Conservation (phyloP, 1,140 invertebrate species). For the Aphidius gifuensis region DNA sequence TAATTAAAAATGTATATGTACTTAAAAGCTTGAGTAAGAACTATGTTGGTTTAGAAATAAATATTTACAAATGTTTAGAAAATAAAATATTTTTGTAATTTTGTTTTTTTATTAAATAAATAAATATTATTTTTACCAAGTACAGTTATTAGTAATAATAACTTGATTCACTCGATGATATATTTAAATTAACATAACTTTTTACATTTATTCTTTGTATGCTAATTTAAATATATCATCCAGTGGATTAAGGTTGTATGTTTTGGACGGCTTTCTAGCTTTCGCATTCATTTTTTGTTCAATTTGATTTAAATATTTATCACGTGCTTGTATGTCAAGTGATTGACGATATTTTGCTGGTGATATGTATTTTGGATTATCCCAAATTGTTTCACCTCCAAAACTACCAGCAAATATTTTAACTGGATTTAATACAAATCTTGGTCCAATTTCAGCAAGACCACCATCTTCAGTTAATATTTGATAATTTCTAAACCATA, state of each 20-base stretch:
- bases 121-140: too few species aligned
- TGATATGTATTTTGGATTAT: conserved; percentile 89
- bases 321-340: conserved; percentile 65
- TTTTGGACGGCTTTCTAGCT: conserved; percentile 66
- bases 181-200: too few species aligned
- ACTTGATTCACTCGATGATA: too few species aligned
- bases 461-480: conserved; percentile 94
- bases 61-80: too few species aligned
- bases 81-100: too few species aligned
- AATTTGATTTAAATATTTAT: conserved; percentile 75
- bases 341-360: conserved; percentile 78
- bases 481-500: conserved; percentile 99
- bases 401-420: conserved; percentile 92
- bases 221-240: conserved; percentile 61
- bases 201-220: too few species aligned
- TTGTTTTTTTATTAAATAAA: too few species aligned
- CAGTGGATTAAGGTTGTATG: conserved; percentile 64
- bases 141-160: too few species aligned
- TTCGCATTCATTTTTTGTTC: conserved; percentile 73
- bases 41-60: too few species aligned
- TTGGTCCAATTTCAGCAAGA: conserved; percentile 92
- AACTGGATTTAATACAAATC: conserved; percentile 95
- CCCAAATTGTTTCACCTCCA: conserved; percentile 87
- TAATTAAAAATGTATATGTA: too few species aligned
- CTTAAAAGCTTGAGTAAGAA: too few species aligned